Evolutionary conservation across 2,797 vertebrate species (phyloP).

Genomic region (Prionace glauca): DNA sequence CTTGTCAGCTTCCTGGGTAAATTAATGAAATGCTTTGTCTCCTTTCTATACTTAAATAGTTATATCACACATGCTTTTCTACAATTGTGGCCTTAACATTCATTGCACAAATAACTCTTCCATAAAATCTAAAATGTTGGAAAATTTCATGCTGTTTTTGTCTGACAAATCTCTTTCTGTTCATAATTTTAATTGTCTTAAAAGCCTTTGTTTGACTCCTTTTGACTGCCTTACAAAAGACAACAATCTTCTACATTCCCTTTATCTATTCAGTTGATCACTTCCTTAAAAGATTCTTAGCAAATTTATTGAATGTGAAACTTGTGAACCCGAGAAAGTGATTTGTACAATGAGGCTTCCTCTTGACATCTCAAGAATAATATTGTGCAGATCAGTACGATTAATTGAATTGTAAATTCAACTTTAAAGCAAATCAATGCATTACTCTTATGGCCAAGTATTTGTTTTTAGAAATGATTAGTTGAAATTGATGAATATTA

Average conservation of each 20-base stretch:
- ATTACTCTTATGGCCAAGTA: neutral
- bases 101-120: neutral
- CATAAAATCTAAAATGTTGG: neutral
- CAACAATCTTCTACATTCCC: neutral
- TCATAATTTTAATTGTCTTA: neutral
- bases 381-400: neutral
- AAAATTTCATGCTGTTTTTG: neutral
- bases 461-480: neutral
- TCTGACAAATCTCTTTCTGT: neutral
- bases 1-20: neutral
- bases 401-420: neutral
- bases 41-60: neutral
- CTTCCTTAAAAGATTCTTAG: neutral
- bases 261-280: neutral
- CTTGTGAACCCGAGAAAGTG: neutral
- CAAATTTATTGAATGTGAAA: neutral
- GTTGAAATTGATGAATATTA: neutral
- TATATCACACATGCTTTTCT: neutral
- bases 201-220: neutral
- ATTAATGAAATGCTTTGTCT: neutral
- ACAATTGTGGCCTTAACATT: neutral
- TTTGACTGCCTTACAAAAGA: neutral
- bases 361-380: neutral
- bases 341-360: neutral
- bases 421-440: neutral